Percentiles rank a stretch among this genome's conserved stretches.
Conservation (phyloP, 2,888 invertebrate genomes). For the Sepiola atlantica region DNA sequence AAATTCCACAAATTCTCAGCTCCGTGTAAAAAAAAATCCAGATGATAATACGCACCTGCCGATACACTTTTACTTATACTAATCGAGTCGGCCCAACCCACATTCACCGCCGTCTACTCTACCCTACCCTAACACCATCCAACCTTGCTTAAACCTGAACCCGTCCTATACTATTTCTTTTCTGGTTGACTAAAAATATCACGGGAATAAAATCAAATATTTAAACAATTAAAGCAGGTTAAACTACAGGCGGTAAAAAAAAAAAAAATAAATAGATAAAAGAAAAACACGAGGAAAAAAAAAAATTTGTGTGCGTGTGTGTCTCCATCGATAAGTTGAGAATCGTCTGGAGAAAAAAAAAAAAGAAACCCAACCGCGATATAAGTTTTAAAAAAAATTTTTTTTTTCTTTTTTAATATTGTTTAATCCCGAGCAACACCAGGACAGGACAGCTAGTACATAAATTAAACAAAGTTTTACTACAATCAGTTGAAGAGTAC, state of each 20-base stretch:
- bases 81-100: no score
- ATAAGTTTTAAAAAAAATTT: not conserved
- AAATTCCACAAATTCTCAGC: constrained; percentile 9
- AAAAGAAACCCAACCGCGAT: not conserved
- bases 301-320: not conserved
- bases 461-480: no score
- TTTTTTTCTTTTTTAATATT: no score
- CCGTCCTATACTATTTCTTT: constrained; percentile 8
- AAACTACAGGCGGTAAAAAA: not conserved
- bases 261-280: no score
- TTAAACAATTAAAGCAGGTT: not conserved
- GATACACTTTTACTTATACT: not conserved
- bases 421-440: no score
- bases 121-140: not conserved
- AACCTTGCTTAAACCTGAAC: not conserved
- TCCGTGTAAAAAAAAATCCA: not conserved
- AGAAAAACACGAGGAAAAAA: not conserved
- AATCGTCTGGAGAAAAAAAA: not conserved
- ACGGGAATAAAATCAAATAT: not conserved
- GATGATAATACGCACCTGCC: not conserved
- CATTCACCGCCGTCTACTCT: not conserved
- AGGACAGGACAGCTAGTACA: no score
- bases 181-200: not conserved
- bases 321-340: no score
- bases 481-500: no score